Percentiles rank a stretch among this genome's conserved stretches.
Conservation (phyloP, 2,797 vertebrate species). For the Falco peregrinus region DNA sequence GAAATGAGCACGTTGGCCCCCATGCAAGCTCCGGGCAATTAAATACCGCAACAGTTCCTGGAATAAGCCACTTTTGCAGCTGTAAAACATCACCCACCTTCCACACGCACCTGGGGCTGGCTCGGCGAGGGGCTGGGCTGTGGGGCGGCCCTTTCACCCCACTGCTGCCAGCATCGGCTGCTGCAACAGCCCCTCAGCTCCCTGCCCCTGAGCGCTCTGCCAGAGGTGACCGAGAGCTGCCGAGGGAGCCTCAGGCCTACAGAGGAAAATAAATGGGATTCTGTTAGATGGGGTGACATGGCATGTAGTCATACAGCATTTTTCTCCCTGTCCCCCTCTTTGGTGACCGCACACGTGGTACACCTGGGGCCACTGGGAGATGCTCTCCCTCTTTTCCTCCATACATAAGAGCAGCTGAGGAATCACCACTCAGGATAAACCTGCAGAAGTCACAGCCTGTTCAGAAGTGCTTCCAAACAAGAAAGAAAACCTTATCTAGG, state of each 20-base stretch:
- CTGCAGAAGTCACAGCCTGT: not conserved
- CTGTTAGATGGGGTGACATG: fast-evolving
- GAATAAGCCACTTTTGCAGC: not conserved
- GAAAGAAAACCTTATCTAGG: not conserved
- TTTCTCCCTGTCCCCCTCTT: not conserved
- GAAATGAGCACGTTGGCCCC: not conserved
- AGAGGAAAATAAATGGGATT: fast-evolving
- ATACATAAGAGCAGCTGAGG: not conserved
- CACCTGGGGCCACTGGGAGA: not conserved
- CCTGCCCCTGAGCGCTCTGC: not conserved
- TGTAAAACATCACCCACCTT: not conserved
- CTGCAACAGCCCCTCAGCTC: not conserved
- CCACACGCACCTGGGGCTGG: fast-evolving
- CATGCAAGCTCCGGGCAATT: not conserved
- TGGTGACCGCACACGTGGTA: fast-evolving
- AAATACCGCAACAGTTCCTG: not conserved
- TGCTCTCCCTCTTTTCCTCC: not conserved
- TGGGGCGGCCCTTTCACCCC: not conserved
- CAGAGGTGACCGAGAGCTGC: not conserved
- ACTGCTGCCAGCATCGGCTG: not conserved
- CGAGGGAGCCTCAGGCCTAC: not conserved
- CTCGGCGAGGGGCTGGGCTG: not conserved
- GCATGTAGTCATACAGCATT: not conserved
- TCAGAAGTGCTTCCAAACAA: not conserved
- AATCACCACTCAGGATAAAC: not conserved